Base-by-base conservation (phyloP, 2,888 invertebrate species). In the Caenorhabditis macrosperma region DNA sequence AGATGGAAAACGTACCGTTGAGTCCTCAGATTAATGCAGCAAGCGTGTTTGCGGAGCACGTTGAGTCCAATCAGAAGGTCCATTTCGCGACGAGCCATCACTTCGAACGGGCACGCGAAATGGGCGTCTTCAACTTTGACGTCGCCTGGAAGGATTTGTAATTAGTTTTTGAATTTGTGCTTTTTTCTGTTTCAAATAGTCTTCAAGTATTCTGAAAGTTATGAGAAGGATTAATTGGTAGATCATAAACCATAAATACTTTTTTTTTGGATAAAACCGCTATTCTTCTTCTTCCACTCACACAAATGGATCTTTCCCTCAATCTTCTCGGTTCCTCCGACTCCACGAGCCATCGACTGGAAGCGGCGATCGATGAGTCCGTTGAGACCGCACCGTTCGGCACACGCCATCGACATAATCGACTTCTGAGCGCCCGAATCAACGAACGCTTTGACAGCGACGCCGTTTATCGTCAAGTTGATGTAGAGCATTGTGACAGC, bases 401-500 rank as follows among this genome's bases (percentile, higher is more conserved):
- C 90, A 91, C 97, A 97, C 0, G 94, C 94, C 78, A 95, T 95
- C 52, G 97, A 97, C 97, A 99, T 98, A 74, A 99, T 97, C 3
- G 99, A 98, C 38, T 96, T 95, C 92, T 99, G 98, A 63, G 98
- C 98, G 26, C 84, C 97, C 82, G 97, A 97, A 92, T 99, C 98
- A 74, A 99, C 96, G 91, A 99, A 99, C 3, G 98, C 98, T 92
- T 97, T 97, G 0, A 99, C 96, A 0, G 95, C 95, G 91, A 95
- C 94, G 44, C 97, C 97, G 92, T 99, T 99, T 0, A 99, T 97
- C 91, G 94, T 94, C 91, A 98, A 97, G 91, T 97, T 95, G 79
- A 99, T 96, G 91, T 99, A 94, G 87, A 99, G 93, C 99, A 99
- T 98, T 57, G 95, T 95, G 52, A 99, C 97, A 35, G 96, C 95